These are phyloP conservation scores for Rhodinocichla rosea DNA, from an alignment of 2,113 vertebrate genomes.

Conservation along the genomic window DNA sequence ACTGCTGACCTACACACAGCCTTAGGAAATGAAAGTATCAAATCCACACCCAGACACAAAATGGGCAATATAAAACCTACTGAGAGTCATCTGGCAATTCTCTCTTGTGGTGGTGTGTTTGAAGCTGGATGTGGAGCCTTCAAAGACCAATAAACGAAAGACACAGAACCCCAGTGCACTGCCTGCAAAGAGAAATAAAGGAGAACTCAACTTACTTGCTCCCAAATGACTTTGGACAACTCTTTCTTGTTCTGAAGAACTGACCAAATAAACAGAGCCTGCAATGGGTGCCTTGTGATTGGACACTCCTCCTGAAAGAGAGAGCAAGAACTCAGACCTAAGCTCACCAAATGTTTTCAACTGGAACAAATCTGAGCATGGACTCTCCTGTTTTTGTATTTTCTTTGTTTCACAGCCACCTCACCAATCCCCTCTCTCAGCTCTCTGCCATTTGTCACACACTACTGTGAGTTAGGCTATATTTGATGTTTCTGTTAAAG, in stretches of 20 bases:
- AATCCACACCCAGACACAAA: background rate
- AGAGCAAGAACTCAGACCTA: background rate
- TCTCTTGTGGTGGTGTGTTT: background rate
- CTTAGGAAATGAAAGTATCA: background rate
- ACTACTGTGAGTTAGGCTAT: background rate
- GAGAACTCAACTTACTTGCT: constrained; percentile 77
- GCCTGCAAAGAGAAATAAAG: background rate
- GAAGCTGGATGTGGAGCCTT: background rate
- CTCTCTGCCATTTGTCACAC: background rate
- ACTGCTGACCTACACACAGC: background rate
- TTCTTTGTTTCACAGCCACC: background rate
- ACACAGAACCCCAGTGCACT: background rate
- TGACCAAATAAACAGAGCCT: constrained; percentile 96
- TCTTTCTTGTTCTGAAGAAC: constrained; percentile 91
- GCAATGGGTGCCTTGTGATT: constrained; percentile 78
- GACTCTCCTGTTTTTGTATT: background rate
- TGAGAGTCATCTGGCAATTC: background rate
- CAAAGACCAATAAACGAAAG: background rate
- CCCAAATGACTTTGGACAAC: constrained; percentile 92
- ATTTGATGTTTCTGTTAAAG: background rate
- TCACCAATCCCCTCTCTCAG: background rate
- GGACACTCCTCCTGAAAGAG: constrained; percentile 72
- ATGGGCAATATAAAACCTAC: background rate
- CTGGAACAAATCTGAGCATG: background rate
- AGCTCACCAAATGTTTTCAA: background rate